phyloP scores from a whole-genome alignment of 2,113 vertebrate species.

The Dipodomys ordii region DNA sequence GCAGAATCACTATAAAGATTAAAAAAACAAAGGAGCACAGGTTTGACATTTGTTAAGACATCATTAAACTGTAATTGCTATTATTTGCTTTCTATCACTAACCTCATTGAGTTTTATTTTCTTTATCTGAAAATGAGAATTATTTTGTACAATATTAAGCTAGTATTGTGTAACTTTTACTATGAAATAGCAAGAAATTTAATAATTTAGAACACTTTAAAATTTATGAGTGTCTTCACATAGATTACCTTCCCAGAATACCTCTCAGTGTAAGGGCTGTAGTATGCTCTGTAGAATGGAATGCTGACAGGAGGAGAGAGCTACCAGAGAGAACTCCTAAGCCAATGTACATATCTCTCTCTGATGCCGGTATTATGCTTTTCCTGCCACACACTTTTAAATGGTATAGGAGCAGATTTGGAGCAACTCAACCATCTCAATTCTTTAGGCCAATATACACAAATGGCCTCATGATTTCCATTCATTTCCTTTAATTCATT shows the following conservation, averaged over 20 bases:
- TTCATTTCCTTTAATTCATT: conserved; percentile 58
- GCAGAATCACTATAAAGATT: not conserved
- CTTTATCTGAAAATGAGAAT: conserved; percentile 34
- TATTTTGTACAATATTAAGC: not conserved
- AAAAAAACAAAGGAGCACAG: not conserved
- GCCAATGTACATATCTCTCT: not conserved
- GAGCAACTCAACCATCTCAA: not conserved
- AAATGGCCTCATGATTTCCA: conserved; percentile 49
- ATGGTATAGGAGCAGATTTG: not conserved
- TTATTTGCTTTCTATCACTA: conserved; percentile 38
- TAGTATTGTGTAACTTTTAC: not conserved
- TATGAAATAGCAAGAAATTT: conserved; percentile 5
- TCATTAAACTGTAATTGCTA: not conserved
- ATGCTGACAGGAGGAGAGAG: not conserved
- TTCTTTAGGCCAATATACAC: conserved; percentile 54
- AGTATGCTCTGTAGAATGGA: not conserved
- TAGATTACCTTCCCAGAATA: not conserved
- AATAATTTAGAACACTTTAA: conserved; percentile 9
- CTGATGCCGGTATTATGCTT: not conserved
- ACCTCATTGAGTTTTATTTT: conserved; percentile 53
- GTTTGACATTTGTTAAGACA: not conserved
- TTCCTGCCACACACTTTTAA: not conserved
- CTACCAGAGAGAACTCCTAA: not conserved
- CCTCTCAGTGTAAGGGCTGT: not conserved
- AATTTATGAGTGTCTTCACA: not conserved